phyloP scores from a whole-genome alignment of 2,888 invertebrate genomes.

The Drosophila longiperda region DNA sequence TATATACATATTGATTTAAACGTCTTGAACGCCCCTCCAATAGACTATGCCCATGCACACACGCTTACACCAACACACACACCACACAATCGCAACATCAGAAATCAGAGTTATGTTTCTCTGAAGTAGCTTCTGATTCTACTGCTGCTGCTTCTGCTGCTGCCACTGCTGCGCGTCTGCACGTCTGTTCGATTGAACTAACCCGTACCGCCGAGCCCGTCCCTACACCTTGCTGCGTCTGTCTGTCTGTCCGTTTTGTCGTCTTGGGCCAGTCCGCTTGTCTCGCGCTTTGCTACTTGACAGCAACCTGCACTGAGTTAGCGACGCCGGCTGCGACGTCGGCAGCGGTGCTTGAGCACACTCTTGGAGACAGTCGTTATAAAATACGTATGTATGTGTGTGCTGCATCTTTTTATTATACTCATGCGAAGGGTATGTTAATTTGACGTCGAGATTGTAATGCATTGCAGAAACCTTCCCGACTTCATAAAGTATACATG shows the following conservation, averaged over 20 bases:
- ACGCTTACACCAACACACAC: conserved; percentile 22
- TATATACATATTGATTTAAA: neutral
- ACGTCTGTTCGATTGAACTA: conserved; percentile 31
- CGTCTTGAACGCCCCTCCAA: neutral
- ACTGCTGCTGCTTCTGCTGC: conserved; percentile 10
- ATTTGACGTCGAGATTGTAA: neutral
- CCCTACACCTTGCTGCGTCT: conserved; percentile 24
- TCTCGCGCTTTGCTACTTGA: conserved; percentile 56
- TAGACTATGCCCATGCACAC: conserved; percentile 1
- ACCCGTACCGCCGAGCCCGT: neutral
- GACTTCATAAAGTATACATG: neutral
- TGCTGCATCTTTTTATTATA: conserved; percentile 8
- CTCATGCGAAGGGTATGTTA: neutral
- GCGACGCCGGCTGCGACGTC: conserved; percentile 23
- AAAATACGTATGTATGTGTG: neutral
- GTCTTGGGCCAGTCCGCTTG: conserved; percentile 65
- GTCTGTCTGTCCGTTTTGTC: conserved; percentile 31
- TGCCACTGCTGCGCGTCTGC: conserved; percentile 34
- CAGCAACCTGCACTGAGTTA: conserved; percentile 50
- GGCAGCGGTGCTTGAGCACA: conserved; percentile 59
- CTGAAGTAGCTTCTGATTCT: conserved; percentile 71
- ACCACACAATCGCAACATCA: conserved; percentile 67
- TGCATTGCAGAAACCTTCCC: neutral
- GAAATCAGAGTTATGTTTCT: conserved; percentile 66
- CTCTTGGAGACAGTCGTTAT: conserved; percentile 63